Evolutionary conservation across 2,797 vertebrate species (phyloP).

Genomic region (Galaxias olidus): DNA sequence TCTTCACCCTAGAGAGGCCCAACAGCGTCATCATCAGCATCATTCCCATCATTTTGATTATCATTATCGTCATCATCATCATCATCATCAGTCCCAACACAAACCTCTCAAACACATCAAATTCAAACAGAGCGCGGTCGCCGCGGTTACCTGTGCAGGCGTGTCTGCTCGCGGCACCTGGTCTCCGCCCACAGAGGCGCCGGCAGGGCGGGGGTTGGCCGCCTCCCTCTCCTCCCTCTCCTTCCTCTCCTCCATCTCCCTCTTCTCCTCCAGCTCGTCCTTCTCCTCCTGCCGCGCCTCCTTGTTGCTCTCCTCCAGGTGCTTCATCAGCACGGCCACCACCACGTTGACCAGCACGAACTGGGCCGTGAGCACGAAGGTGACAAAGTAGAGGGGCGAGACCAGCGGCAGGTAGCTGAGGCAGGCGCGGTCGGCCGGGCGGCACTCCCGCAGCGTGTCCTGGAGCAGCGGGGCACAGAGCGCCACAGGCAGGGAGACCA

Average conservation of each 20-base stretch:
- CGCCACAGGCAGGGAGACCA: constrained; percentile 36
- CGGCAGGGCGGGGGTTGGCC: constrained; percentile 55
- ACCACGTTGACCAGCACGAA: constrained; percentile 98
- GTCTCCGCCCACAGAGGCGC: constrained; percentile 31
- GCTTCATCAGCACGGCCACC: constrained; percentile 98
- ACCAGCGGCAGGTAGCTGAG: constrained; percentile 81
- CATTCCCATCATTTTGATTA: background rate
- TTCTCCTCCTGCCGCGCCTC: constrained; percentile 78
- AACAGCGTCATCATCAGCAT: constrained; percentile 42
- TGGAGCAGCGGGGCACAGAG: constrained; percentile 17
- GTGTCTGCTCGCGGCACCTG: constrained; percentile 39
- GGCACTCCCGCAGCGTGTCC: constrained; percentile 83
- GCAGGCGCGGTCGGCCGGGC: constrained; percentile 80
- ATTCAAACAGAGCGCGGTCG: background rate
- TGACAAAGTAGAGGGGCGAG: constrained; percentile 95
- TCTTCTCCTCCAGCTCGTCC: constrained; percentile 88
- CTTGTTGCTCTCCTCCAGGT: constrained; percentile 87
- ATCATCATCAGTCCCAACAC: background rate
- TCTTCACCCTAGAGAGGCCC: constrained; percentile 72
- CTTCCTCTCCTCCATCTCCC: constrained; percentile 85
- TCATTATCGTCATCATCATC: constrained; percentile 24
- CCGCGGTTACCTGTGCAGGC: constrained; percentile 64
- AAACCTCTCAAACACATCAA: background rate
- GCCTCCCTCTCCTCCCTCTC: constrained; percentile 84
- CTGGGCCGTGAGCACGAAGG: constrained; percentile 97